Conservation (phyloP, 2,888 invertebrate genomes). For the Pammene fasciana region DNA sequence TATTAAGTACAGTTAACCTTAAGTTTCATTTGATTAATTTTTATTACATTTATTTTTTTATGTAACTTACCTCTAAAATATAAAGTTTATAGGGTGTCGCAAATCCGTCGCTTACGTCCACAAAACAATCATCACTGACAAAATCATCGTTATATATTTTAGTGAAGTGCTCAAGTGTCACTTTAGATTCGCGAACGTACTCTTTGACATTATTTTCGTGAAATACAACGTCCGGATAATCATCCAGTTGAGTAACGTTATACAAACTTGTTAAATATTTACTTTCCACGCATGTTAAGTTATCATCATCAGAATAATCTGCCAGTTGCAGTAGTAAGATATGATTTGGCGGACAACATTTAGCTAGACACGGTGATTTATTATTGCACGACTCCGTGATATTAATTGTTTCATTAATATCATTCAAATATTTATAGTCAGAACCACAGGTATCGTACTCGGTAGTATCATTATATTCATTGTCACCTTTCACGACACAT, state of each 20-base stretch:
- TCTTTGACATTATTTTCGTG: constrained; percentile 11
- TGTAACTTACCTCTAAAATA: constrained; percentile 13
- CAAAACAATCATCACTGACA: background rate
- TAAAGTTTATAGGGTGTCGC: background rate
- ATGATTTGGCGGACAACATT: constrained; percentile 6
- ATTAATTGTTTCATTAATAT: background rate
- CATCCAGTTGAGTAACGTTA: background rate
- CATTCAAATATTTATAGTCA: background rate
- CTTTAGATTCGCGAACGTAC: background rate
- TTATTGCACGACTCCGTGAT: constrained; percentile 9
- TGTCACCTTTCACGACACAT: background rate
- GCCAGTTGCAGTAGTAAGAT: background rate
- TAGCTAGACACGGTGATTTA: background rate
- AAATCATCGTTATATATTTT: background rate
- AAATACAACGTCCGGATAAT: constrained; percentile 15
- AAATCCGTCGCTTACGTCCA: background rate
- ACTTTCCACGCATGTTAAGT: background rate
- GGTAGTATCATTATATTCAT: background rate
- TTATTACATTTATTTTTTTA: too few relatives aligned
- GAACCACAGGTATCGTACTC: background rate
- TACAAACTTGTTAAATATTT: background rate
- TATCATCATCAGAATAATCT: too few relatives aligned
- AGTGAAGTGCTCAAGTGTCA: background rate
- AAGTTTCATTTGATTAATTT: too few relatives aligned
- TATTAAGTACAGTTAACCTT: too few relatives aligned